These are phyloP conservation scores for Stegastes partitus DNA, from an alignment of 2,113 vertebrate species.

Conservation along the genomic window DNA sequence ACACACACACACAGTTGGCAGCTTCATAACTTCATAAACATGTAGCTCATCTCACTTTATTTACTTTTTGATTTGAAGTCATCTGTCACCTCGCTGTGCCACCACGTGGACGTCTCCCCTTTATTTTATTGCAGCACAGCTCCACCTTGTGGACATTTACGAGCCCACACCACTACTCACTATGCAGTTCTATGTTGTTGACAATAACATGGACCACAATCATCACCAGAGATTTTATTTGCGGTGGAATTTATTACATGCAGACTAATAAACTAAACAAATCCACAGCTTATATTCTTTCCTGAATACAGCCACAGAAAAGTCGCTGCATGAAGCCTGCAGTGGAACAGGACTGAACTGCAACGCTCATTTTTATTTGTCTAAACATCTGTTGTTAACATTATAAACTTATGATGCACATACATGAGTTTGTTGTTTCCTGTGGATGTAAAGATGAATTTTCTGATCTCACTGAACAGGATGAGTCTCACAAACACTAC, in stretches of 20 bases:
- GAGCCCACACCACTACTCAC: too few species aligned
- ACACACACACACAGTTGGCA: slow-evolving; percentile 4
- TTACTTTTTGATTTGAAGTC: too few species aligned
- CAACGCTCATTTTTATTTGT: background rate
- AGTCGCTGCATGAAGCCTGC: too few species aligned
- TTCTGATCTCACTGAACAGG: slow-evolving; percentile 79
- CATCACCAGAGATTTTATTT: too few species aligned
- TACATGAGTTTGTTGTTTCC: background rate
- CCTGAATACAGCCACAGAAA: too few species aligned
- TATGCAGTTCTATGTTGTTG: background rate
- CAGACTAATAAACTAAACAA: too few species aligned
- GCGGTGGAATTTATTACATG: too few species aligned
- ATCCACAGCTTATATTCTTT: too few species aligned
- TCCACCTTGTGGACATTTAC: slow-evolving; percentile 63
- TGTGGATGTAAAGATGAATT: background rate
- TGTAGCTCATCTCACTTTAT: too few species aligned
- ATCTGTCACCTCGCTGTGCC: background rate
- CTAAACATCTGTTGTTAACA: background rate
- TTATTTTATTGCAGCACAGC: slow-evolving; percentile 24
- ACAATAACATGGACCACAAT: too few species aligned
- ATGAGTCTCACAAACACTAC: slow-evolving; percentile 87
- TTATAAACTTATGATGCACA: background rate
- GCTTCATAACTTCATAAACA: too few species aligned
- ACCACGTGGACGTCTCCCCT: background rate
- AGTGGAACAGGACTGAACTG: background rate